Conservation (phyloP, 2,888 invertebrate species). For the Listrodromus nycthemerus region DNA sequence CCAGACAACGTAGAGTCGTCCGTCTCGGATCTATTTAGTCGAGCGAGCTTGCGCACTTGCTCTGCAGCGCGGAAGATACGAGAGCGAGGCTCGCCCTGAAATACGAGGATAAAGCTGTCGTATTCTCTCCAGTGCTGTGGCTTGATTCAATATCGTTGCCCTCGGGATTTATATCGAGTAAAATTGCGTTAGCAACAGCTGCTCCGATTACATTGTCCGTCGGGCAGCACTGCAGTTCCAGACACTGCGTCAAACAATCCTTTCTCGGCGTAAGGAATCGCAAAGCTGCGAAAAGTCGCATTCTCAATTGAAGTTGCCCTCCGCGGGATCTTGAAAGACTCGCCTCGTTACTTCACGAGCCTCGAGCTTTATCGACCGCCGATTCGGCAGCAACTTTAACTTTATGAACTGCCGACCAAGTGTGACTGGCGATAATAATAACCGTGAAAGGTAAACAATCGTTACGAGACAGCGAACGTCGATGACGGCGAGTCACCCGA, state of each 20-base stretch:
- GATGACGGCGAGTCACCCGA: conserved; percentile 25
- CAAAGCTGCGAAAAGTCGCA: too few relatives aligned
- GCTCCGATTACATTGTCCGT: conserved; percentile 56
- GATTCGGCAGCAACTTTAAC: background rate
- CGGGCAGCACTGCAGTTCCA: too few relatives aligned
- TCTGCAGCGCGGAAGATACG: conserved; percentile 64
- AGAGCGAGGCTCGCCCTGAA: conserved; percentile 21
- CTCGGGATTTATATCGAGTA: conserved; percentile 78
- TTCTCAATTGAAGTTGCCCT: too few relatives aligned
- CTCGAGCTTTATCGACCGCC: too few relatives aligned
- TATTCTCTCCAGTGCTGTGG: conserved; percentile 64
- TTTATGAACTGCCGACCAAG: background rate
- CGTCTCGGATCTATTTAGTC: conserved; percentile 73
- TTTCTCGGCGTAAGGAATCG: background rate
- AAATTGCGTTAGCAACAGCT: conserved; percentile 81
- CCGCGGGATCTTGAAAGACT: too few relatives aligned
- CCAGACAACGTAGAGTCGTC: conserved; percentile 35
- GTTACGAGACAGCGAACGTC: conserved; percentile 36
- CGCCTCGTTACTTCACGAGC: too few relatives aligned
- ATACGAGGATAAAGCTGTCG: conserved; percentile 56
- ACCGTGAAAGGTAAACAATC: conserved; percentile 1
- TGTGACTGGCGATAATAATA: background rate
- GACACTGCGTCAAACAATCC: background rate
- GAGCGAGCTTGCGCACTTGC: conserved; percentile 26
- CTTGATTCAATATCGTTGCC: conserved; percentile 79